These are phyloP conservation scores for Tribolium madens DNA, from an alignment of 1,140 invertebrate genomes.

Conservation along the genomic window DNA sequence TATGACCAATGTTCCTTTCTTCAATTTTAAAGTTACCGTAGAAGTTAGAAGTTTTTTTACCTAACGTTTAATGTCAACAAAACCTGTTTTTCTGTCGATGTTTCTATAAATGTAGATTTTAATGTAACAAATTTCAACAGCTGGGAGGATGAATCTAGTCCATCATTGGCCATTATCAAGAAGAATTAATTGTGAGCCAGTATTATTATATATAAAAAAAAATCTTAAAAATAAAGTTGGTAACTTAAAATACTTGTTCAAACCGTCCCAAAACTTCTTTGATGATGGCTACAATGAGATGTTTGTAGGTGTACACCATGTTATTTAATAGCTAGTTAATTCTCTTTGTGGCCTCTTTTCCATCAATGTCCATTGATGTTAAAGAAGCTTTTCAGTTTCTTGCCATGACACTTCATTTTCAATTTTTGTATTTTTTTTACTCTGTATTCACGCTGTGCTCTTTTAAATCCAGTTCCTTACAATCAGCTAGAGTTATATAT, in stretches of 20 bases:
- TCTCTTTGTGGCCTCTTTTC: constrained; percentile 40
- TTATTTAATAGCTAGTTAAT: constrained; percentile 57
- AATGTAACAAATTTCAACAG: constrained; percentile 47
- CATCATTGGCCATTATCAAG: constrained; percentile 57
- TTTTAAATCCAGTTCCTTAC: not conserved
- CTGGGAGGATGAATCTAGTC: constrained; percentile 63
- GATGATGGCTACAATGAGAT: constrained; percentile 58
- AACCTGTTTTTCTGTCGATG: constrained; percentile 21
- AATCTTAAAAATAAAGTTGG: constrained; percentile 46
- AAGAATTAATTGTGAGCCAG: constrained; percentile 60
- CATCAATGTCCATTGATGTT: constrained; percentile 6
- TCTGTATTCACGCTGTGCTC: not conserved
- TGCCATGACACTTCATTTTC: constrained; percentile 58
- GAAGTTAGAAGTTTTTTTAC: constrained; percentile 21
- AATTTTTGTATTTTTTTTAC: constrained; percentile 29
- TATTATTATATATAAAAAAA: constrained; percentile 59
- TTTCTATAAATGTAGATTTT: constrained; percentile 38
- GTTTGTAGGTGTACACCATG: constrained; percentile 61
- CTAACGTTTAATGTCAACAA: constrained; percentile 17
- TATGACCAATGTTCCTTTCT: constrained; percentile 44
- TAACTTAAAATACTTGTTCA: constrained; percentile 57
- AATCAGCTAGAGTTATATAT: not conserved
- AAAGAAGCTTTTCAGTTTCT: constrained; percentile 50
- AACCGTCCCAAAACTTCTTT: constrained; percentile 63
- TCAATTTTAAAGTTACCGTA: constrained; percentile 49